Conservation (phyloP, 2,797 vertebrate genomes). For the Acanthornis magna region DNA sequence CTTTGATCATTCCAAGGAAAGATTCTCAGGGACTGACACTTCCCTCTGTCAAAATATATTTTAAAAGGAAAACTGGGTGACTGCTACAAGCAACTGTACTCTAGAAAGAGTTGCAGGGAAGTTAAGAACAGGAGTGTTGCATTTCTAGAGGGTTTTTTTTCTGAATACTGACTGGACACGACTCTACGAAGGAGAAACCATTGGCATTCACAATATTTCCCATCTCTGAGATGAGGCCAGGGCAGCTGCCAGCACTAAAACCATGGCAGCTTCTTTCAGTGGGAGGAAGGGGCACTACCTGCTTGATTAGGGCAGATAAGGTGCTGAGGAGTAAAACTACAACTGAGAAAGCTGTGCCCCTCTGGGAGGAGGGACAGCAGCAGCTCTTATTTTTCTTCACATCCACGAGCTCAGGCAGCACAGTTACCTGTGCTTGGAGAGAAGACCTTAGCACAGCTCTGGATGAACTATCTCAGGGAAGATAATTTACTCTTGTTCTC, state of each 20-base stretch:
- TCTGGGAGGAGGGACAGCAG: background rate
- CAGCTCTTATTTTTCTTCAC: background rate
- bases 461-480: background rate
- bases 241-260: background rate
- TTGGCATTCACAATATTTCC: rapidly evolving
- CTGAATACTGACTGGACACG: background rate
- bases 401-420: background rate
- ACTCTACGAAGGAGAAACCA: background rate
- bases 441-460: background rate
- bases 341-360: background rate
- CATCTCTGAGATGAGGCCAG: background rate
- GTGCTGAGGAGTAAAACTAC: background rate
- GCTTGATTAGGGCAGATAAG: background rate
- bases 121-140: background rate
- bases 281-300: background rate
- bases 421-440: background rate
- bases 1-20: background rate
- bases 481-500: background rate
- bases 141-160: background rate
- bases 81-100: background rate
- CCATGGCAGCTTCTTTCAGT: background rate
- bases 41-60: background rate
- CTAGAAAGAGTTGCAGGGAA: background rate
- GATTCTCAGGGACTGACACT: background rate
- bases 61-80: background rate